These are phyloP conservation scores for Aspiorhynchus laticeps DNA, from an alignment of 2,113 vertebrate species.

Conservation along the genomic window DNA sequence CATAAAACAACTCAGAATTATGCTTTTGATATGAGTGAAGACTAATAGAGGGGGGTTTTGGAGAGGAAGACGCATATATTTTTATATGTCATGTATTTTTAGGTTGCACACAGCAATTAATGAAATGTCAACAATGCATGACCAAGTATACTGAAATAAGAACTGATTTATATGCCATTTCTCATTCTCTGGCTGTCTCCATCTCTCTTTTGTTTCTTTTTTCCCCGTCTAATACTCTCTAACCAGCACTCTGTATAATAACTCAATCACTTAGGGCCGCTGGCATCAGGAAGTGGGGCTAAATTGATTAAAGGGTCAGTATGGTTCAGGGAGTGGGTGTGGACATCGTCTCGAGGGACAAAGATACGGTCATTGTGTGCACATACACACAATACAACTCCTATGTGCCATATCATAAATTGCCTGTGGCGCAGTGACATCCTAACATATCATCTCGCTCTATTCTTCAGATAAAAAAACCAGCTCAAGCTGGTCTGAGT, in stretches of 20 bases:
- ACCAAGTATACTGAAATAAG: background rate
- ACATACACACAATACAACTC: constrained; percentile 14
- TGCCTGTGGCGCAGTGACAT: background rate
- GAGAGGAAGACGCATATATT: background rate
- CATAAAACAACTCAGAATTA: background rate
- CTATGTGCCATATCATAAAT: background rate
- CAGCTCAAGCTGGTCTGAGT: background rate
- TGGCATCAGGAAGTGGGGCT: constrained; percentile 73
- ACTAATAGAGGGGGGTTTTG: too few species aligned
- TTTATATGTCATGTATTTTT: background rate
- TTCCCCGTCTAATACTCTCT: background rate
- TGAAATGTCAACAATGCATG: constrained; percentile 12
- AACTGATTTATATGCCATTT: constrained; percentile 8
- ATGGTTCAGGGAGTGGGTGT: constrained; percentile 65
- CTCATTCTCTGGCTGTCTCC: background rate
- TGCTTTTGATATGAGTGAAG: background rate
- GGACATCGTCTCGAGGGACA: constrained; percentile 56
- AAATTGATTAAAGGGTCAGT: constrained; percentile 65
- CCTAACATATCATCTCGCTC: background rate
- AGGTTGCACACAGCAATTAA: constrained; percentile 14
- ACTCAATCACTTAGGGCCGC: constrained; percentile 69
- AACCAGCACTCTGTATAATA: constrained; percentile 67
- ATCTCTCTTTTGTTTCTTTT: constrained; percentile 1
- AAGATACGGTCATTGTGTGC: constrained; percentile 18
- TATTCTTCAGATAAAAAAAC: background rate